Evolutionary conservation across 2,888 invertebrate genomes (phyloP), one percentile per base, ranked within the genome.

Genomic region (Podabrus alpinus): DNA sequence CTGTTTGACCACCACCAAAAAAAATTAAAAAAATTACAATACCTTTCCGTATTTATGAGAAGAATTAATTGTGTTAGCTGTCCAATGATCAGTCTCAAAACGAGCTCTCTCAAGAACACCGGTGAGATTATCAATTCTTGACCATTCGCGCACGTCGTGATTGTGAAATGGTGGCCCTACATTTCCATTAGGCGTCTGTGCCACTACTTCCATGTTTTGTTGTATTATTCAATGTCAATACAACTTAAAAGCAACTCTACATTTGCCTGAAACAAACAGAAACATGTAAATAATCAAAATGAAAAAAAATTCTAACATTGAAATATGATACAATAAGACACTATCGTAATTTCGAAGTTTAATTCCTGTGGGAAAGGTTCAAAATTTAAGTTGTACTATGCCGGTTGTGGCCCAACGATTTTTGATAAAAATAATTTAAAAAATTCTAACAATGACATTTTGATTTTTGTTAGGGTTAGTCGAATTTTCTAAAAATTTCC

Each of bases 131-230:
- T 90, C 89, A 78, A 89, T 85, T 77, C 88, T 85, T 73, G 89
- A 89, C 90, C 90, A 90, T 82, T 90, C 90, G 81, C 88, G 87
- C 78, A 90, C 89, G 83, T 90, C 89, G 82, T 88, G 89, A 79
- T 89, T 89, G 81, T 88, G 88, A 81, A 88, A 89, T 15, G 89
- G 89, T 66, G 84, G 81, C 78, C 82, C 82, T 75, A 84, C 85
- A 77, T 85, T 86, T 66, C 84, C 83, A 66, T 81, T 79, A 45
- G 86, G 84, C 74, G 85, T 82, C 75, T 86, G 85, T 75, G 86
- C 84, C 73, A 87, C 87, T 79, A 87, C 85, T 83, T 87, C 88
- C 88, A 88, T 85, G 29, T 70, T 74, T 66, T 66, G 60, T 67
- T 61, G 16, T 59, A 13, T 72, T 15, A 66, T 67, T 72, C 16